These are phyloP conservation scores for Takifugu ocellatus DNA, from an alignment of 2,797 vertebrate genomes.

Conservation along the genomic window DNA sequence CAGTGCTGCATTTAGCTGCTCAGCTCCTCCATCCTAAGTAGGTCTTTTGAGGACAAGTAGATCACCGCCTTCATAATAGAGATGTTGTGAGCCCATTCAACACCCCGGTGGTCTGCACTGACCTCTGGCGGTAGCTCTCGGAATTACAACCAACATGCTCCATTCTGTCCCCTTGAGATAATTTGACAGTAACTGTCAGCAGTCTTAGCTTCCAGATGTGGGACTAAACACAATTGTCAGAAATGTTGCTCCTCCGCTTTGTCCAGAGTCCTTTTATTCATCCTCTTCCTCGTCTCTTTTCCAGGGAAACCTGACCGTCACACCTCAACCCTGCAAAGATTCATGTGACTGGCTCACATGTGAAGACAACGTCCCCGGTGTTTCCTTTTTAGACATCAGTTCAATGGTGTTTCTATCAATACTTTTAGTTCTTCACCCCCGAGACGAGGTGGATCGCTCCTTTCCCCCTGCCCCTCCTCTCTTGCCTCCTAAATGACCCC, in stretches of 20 bases:
- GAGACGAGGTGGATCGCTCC: conserved; percentile 70
- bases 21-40: conserved; percentile 63
- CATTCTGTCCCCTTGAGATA: no score
- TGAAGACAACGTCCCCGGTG: conserved; percentile 75
- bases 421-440: conserved; percentile 77
- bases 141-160: background rate
- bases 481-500: conserved; percentile 51
- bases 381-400: conserved; percentile 91
- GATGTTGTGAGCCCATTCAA: conserved; percentile 27
- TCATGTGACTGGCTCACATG: conserved; percentile 95
- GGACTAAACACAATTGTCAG: background rate
- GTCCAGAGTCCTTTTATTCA: background rate
- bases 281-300: conserved; percentile 21
- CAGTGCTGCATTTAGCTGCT: conserved; percentile 61
- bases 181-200: background rate
- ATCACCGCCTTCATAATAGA: conserved; percentile 59
- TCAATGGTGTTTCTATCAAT: conserved; percentile 94
- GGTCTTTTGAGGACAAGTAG: conserved; percentile 76
- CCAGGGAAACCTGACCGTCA: conserved; percentile 79
- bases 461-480: conserved; percentile 17
- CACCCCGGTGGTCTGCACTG: conserved; percentile 46
- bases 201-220: background rate
- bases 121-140: conserved; percentile 62
- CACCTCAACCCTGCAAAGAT: conserved; percentile 82
- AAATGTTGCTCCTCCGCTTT: background rate